Conservation (phyloP, 1,140 invertebrate genomes). For the Eurosta solidaginis region DNA sequence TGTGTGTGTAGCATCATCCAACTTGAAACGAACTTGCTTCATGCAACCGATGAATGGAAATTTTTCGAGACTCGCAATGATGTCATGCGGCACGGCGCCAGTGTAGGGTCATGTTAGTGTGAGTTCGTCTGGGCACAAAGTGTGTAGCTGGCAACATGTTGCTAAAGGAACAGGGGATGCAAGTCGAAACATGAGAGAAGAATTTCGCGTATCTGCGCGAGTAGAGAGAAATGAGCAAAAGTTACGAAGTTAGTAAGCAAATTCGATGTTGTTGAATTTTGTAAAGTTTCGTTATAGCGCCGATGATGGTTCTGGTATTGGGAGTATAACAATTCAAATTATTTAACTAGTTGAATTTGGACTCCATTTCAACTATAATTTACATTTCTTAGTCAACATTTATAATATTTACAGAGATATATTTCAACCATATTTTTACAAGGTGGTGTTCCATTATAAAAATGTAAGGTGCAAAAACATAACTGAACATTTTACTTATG, state of each 20-base stretch:
- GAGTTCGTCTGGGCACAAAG: background rate
- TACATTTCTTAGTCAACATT: too few relatives aligned
- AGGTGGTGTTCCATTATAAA: too few relatives aligned
- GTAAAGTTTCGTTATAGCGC: too few relatives aligned
- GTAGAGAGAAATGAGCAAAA: background rate
- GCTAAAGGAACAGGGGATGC: background rate
- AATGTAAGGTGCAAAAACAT: too few relatives aligned
- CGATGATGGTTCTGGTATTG: too few relatives aligned
- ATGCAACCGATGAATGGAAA: background rate
- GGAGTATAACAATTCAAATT: too few relatives aligned
- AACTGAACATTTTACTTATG: too few relatives aligned
- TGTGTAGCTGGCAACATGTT: conserved; percentile 26
- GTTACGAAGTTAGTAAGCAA: background rate
- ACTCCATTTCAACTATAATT: too few relatives aligned
- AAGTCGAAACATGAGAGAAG: background rate
- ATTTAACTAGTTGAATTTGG: too few relatives aligned
- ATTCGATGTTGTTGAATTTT: background rate
- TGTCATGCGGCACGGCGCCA: conserved; percentile 9
- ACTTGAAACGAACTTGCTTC: background rate
- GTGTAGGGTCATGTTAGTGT: background rate
- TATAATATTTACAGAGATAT: too few relatives aligned
- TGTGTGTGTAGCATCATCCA: conserved; percentile 5
- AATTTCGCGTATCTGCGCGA: background rate
- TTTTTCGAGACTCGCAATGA: conserved; percentile 22
- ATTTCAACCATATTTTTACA: too few relatives aligned